Evolutionary conservation across 1,140 invertebrate species (phyloP).

Genomic region (Orchesella cincta): DNA sequence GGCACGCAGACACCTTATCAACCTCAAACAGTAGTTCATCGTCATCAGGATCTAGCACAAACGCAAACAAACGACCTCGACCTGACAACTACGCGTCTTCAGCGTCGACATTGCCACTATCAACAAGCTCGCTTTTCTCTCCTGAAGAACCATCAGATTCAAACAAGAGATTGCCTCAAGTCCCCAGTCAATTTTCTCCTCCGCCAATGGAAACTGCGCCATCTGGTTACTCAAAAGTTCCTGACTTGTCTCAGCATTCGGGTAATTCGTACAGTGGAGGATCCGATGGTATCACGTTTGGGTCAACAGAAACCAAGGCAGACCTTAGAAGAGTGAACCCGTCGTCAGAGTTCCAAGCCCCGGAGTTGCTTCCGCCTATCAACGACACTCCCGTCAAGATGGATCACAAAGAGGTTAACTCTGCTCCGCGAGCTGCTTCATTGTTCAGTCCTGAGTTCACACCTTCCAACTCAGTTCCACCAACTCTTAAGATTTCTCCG

Average conservation of each 20-base stretch:
- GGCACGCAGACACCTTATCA: not conserved
- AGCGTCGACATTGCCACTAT: not conserved
- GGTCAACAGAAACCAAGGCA: not conserved
- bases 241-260: not conserved
- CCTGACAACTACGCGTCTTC: not conserved
- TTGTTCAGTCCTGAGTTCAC: slow-evolving; percentile 29
- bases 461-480: slow-evolving; percentile 4
- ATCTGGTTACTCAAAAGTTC: not conserved
- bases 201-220: not conserved
- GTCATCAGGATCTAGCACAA: not conserved
- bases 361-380: slow-evolving; percentile 22
- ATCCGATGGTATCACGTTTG: slow-evolving; percentile 5
- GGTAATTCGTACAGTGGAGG: slow-evolving; percentile 4
- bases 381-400: not conserved
- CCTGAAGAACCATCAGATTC: not conserved
- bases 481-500: not conserved
- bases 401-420: not conserved
- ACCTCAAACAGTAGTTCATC: not conserved
- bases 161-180: not conserved
- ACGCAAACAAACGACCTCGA: not conserved
- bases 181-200: not conserved
- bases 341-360: slow-evolving; percentile 28
- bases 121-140: not conserved
- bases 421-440: not conserved
- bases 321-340: slow-evolving; percentile 3